Evolutionary conservation across 2,113 vertebrate species (phyloP).

Genomic region (Triplophysa dalaica): DNA sequence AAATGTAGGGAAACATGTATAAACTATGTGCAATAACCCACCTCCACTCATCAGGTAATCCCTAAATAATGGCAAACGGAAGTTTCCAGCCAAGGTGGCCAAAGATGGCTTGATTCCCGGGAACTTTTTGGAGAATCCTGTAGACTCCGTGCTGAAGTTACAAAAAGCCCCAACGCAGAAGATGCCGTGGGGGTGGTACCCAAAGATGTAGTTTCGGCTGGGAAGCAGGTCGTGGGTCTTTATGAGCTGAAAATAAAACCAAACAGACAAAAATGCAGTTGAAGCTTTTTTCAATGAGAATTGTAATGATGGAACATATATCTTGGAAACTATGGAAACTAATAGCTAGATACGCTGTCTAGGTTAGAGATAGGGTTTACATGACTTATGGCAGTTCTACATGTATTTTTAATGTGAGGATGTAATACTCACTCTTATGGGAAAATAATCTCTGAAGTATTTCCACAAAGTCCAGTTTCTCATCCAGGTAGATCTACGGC

Average conservation of each 20-base stretch:
- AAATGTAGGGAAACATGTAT: background rate
- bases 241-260: slow-evolving; percentile 77
- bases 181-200: slow-evolving; percentile 96
- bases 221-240: slow-evolving; percentile 92
- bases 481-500: slow-evolving; percentile 92
- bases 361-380: background rate
- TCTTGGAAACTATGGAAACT: too few species aligned
- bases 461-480: slow-evolving; percentile 93
- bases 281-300: background rate
- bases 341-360: slow-evolving; percentile 25
- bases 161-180: slow-evolving; percentile 94
- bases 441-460: slow-evolving; percentile 96
- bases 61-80: slow-evolving; percentile 87
- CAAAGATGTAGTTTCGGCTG: slow-evolving; percentile 94
- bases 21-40: slow-evolving; percentile 64
- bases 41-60: slow-evolving; percentile 98
- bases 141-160: slow-evolving; percentile 96
- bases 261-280: background rate
- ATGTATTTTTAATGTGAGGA: background rate
- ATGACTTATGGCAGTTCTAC: background rate
- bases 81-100: slow-evolving; percentile 93
- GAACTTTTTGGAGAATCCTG: slow-evolving; percentile 90
- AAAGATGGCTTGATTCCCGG: slow-evolving; percentile 90
- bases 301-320: too few species aligned
- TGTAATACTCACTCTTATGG: slow-evolving; percentile 82